Conservation (phyloP, 2,113 vertebrate genomes). For the Trichomycterus rosablanca region DNA sequence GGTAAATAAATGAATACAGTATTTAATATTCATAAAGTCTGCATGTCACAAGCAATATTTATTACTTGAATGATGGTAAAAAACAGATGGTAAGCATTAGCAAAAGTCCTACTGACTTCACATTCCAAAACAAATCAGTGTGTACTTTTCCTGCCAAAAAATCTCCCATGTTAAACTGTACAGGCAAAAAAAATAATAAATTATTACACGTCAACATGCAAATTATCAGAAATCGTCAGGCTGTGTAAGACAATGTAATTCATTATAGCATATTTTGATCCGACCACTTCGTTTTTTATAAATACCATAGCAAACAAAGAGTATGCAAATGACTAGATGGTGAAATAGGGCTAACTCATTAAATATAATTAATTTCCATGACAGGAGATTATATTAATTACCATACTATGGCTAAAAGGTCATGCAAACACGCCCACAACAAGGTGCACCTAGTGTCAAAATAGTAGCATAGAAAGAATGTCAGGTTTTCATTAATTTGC, state of each 20-base stretch:
- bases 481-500: slow-evolving; percentile 30
- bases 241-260: slow-evolving; percentile 19
- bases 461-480: slow-evolving; percentile 10
- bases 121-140: slow-evolving; percentile 8
- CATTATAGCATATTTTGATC: slow-evolving; percentile 16
- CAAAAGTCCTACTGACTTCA: background rate
- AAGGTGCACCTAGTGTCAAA: slow-evolving; percentile 14
- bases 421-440: slow-evolving; percentile 35
- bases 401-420: slow-evolving; percentile 35
- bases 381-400: slow-evolving; percentile 35
- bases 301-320: slow-evolving; percentile 44
- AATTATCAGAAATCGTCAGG: slow-evolving; percentile 28
- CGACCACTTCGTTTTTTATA: slow-evolving; percentile 34
- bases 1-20: slow-evolving; percentile 1
- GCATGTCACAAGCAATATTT: background rate
- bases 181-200: background rate
- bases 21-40: slow-evolving; percentile 5
- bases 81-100: slow-evolving; percentile 15
- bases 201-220: background rate
- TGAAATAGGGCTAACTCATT: slow-evolving; percentile 53
- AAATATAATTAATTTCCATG: slow-evolving; percentile 50
- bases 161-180: background rate
- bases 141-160: slow-evolving; percentile 12
- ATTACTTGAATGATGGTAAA: background rate
- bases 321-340: slow-evolving; percentile 52